Base-by-base conservation (phyloP, 2,888 invertebrate species). In the Carcina quercana region DNA sequence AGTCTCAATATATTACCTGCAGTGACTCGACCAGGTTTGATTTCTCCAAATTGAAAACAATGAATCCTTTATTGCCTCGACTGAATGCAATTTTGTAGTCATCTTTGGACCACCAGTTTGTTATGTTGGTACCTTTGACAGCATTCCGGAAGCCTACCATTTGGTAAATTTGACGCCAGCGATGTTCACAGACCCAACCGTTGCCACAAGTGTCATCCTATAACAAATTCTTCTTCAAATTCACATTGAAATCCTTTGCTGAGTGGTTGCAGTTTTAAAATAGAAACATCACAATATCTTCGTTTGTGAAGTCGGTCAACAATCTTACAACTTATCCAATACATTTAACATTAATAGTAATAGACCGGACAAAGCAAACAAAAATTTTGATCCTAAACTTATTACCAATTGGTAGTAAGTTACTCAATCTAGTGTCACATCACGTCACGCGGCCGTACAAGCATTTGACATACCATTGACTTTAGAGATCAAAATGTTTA, bases 21-120 rank as follows among this genome's bases (percentile, higher is more conserved):
- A 92, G 67, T 2, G 54, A 82, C 38, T 67, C 53, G 15, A 83
- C 80, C 28, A 93, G 57, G 40, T 88, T 84, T n/a, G n/a, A n/a
- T n/a, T n/a, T n/a, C n/a, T n/a, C n/a, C n/a, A 86, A 87, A 55
- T 94, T 94, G 49, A 94, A 88, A 3, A 91, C 94, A 5, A 94
- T 71, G 59, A 95, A 95, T 5, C 86, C 93, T 45, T 85, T 86
- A 30, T 86, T 83, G 0, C 93, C 94, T n/a, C 95, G 87, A 43
- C 92, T 90, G 82, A 94, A 95, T 1, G 94, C 90, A 31, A 95
- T 94, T 71, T 95, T 94, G 58, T 93, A 90, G 59, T 87, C 86
- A 0, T 87, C 88, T 45, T 94, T 92, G 52, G 91, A 90, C 93
- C 94, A 95, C 93, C 94, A 96, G 52, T 87, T 85, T 14, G 73